Evolutionary conservation across 1,140 invertebrate genomes (phyloP).

Genomic region (Magallana ariakensis): DNA sequence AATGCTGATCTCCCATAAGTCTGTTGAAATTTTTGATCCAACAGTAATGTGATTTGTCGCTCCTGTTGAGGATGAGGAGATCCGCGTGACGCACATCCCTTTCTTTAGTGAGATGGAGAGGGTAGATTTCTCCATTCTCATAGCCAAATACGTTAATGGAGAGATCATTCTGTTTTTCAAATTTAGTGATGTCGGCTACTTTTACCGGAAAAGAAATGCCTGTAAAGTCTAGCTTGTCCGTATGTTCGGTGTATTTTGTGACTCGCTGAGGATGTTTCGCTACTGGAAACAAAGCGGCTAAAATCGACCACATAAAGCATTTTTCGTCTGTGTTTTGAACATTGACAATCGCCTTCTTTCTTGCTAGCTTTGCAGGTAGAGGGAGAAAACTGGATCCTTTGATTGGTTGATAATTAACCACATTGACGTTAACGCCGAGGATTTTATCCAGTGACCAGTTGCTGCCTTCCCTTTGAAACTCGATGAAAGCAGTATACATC

Average conservation of each 20-base stretch:
- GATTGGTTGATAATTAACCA: slow-evolving; percentile 43
- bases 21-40: slow-evolving; percentile 37
- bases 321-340: neutral
- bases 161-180: slow-evolving; percentile 31
- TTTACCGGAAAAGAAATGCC: neutral
- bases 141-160: slow-evolving; percentile 39
- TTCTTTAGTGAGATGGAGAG: slow-evolving; percentile 33
- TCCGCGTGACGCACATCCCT: neutral
- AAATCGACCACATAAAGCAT: slow-evolving; percentile 22
- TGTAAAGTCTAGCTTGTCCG: neutral
- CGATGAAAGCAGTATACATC: slow-evolving; percentile 33
- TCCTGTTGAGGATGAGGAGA: slow-evolving; percentile 15
- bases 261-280: neutral
- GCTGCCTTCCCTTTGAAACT: slow-evolving; percentile 47
- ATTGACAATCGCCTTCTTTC: slow-evolving; percentile 18
- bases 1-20: neutral
- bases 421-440: slow-evolving; percentile 39
- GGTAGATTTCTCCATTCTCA: slow-evolving; percentile 29
- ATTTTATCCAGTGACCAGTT: slow-evolving; percentile 55
- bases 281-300: slow-evolving; percentile 18
- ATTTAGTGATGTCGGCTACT: slow-evolving; percentile 3
- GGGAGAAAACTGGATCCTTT: slow-evolving; percentile 45
- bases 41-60: slow-evolving; percentile 23
- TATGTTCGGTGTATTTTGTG: neutral
- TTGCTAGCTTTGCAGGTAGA: neutral